Base-by-base conservation (phyloP, 2,888 invertebrate genomes). In the Diogma glabrata region DNA sequence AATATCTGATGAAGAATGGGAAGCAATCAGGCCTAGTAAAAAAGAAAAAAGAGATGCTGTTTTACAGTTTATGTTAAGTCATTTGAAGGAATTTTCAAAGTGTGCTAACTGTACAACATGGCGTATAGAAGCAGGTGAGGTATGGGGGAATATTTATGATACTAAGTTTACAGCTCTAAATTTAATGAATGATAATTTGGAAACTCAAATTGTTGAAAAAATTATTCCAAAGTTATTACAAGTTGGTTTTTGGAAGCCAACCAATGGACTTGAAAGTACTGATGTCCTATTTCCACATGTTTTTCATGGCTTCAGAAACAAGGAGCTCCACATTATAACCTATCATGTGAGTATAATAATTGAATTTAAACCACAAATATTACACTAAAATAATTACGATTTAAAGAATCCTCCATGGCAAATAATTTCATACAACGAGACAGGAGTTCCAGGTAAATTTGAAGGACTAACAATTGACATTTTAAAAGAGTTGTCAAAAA, bases 341-440 rank as follows among this genome's bases (percentile, higher is more conserved):
- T 83, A 82, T 63, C 84, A 91, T 67, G 91, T 90, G 70, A 75
- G 78, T 17, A 19, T 38, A 12, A 28, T 59, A 19, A 45, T 46
- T 26, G 12, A 9, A 28, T 5, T 28, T 9, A 12, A 33, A n/a
- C n/a, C 12, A 40, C 4, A 9, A 26, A 24, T 28, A 19, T 45
- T 4, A 10, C 12, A 16, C 24, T 28, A 20, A 28, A 10, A 26
- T 28, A 26, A 47, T 28, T 47, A 55, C 38, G 14, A 51, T 49
- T 48, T 75, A 57, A 64, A 92, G 91, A 87, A 86, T 69, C 90
- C 91, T 1, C 91, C 91, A 0, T 92, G 91, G 90, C 87, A 89
- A 62, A 82, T 85, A 28, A 64, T 88, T 2, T 73, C 73, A 47
- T 66, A 70, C 1, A 80, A 82, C 58, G 74, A 74, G 49, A 33